phyloP scores from a whole-genome alignment of 2,888 invertebrate genomes.

The Lutraria lutraria region DNA sequence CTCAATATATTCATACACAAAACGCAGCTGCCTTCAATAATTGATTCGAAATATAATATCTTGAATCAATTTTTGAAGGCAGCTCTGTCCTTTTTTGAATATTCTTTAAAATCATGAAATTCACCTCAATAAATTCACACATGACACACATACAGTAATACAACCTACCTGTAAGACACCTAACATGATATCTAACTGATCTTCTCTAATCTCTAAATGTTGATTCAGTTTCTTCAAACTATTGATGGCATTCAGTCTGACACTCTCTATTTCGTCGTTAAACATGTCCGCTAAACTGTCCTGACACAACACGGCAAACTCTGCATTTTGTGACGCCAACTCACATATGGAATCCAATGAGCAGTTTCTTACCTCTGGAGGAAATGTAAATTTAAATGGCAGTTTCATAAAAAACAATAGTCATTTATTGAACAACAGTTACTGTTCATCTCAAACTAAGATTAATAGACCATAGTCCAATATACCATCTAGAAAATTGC shows the following conservation, averaged over 20 bases:
- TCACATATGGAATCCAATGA: conserved; percentile 97
- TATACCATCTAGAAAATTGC: neutral
- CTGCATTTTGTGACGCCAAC: conserved; percentile 93
- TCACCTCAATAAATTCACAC: too few species aligned
- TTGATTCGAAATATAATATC: too few species aligned
- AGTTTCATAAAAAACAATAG: too few species aligned
- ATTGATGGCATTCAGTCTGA: conserved; percentile 97
- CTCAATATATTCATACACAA: too few species aligned
- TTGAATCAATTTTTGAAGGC: too few species aligned
- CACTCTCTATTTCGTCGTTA: conserved; percentile 99
- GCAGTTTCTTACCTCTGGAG: conserved; percentile 95
- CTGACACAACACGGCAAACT: conserved; percentile 94
- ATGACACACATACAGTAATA: too few species aligned
- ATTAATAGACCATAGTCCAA: neutral
- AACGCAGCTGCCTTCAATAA: too few species aligned
- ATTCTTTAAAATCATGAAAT: too few species aligned
- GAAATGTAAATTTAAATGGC: too few species aligned
- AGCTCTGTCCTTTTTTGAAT: too few species aligned
- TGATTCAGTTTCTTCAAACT: conserved; percentile 95
- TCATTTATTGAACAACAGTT: too few species aligned
- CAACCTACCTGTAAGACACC: conserved; percentile 93
- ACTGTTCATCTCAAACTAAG: neutral
- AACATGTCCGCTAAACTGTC: conserved; percentile 99
- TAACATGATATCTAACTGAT: conserved; percentile 97
- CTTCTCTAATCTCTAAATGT: conserved; percentile 95